A percentile compares a stretch with the other conserved stretches of the same genome.
Evolutionary conservation across 2,888 invertebrate species (phyloP).

Genomic region (Mactromeris polynyma): DNA sequence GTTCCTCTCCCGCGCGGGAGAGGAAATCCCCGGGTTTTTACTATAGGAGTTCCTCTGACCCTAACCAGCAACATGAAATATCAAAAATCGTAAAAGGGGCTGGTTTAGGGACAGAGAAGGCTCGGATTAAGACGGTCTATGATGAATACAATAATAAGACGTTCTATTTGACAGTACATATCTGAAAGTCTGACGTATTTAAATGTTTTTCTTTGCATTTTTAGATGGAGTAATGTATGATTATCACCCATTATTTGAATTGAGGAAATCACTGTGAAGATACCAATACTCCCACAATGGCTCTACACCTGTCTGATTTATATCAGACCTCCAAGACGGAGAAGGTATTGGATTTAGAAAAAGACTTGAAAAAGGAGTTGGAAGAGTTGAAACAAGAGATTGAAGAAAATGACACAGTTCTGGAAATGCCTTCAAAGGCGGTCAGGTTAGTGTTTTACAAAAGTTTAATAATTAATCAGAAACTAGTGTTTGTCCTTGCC

Average conservation of each 20-base stretch:
- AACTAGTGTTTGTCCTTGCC: too few relatives aligned
- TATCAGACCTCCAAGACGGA: conserved; percentile 80
- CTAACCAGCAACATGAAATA: too few relatives aligned
- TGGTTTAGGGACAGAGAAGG: too few relatives aligned
- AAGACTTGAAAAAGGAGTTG: conserved; percentile 82
- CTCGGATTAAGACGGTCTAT: too few relatives aligned
- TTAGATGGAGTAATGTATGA: background rate
- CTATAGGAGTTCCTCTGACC: too few relatives aligned
- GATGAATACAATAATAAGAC: too few relatives aligned
- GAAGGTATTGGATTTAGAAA: conserved; percentile 83
- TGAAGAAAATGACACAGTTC: conserved; percentile 85
- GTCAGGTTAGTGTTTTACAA: conserved; percentile 69
- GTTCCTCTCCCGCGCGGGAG: too few relatives aligned
- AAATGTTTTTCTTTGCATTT: too few relatives aligned
- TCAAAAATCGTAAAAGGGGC: too few relatives aligned
- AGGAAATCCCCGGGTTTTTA: too few relatives aligned
- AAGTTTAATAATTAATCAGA: background rate
- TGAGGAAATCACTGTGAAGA: conserved; percentile 1
- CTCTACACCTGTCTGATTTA: conserved; percentile 73
- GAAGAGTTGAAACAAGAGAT: conserved; percentile 85
- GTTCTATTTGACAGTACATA: too few relatives aligned
- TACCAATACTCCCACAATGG: conserved; percentile 37
- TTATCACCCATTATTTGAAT: background rate
- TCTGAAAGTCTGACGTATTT: too few relatives aligned
- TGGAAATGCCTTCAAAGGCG: conserved; percentile 79